Base-by-base conservation (phyloP, 2,113 vertebrate species). In the Hystrix brachyura region DNA sequence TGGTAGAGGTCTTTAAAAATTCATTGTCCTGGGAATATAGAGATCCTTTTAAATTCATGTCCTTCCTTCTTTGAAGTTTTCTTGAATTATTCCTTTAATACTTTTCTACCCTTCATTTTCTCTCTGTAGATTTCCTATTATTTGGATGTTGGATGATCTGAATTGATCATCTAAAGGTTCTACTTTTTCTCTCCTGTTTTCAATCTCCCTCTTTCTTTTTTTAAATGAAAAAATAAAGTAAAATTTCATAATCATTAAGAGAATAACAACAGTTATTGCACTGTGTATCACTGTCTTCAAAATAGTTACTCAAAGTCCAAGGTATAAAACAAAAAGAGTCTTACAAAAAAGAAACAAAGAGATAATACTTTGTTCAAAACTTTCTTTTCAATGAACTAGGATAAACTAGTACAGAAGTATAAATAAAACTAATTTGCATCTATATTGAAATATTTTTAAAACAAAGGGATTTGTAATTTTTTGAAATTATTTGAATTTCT, bases 101-200 rank as follows among this genome's bases (percentile, higher is more conserved):
- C 17, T 88, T 91, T 62, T 91, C 53, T 94, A 60, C 10, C 2
- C 32, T 29, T 3, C 3, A 62, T 69, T 87, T 92, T 64, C 83
- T 85, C 3, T 34, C 55, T 79, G 23, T 60, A 55, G 8, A 38
- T 69, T 81, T 93, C 25, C 34, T 72, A 64, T 86, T 81, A 65
- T 74, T 82, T 88, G 19, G 19, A 34, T 51, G 25, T 89, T 90
- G 46, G 71, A 72, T 7, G 19, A 76, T 89, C 48, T 92, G 21
- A 13, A 55, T 23, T 82, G 74, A 69, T 82, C 14, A 90, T 59
- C 76, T 86, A 81, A 78, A 90, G 29, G 5, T 74, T 19, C 83
- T 59, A 57, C n/a, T n/a, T 87, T 83, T 57, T 76, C 53, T 84
- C 4, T 92, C 48, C 46, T 89, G 55, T 80, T 89, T 80, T 90